Evolutionary conservation across 2,888 invertebrate genomes (phyloP), one percentile per base, ranked within the genome.

Genomic region (Oscheius sp.): DNA sequence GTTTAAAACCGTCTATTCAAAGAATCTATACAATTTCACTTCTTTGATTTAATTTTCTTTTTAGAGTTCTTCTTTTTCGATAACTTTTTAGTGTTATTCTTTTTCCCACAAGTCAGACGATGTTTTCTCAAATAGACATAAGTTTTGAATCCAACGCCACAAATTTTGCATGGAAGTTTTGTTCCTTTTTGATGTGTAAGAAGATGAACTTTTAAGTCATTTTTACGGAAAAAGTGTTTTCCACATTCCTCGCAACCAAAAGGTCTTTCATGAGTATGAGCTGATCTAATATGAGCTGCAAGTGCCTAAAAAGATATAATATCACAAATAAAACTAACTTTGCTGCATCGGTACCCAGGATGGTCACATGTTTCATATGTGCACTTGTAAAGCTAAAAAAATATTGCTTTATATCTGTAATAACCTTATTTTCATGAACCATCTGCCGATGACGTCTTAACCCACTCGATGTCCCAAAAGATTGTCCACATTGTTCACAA

Each of bases 391-490:
- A 71, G 58, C 68, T 83, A 48, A 79, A 53, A 50, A 15, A 33
- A 5, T 37, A 17, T 34, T 3, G 25, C 20, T 48, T 3, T 23
- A 4, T 23, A 25, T 17, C 4, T 23, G 25, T 23, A 23, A 20
- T 3, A 48, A 55, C 55, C 61, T 45, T 61, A 17, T 78, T 53
- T 17, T 87, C 86, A 73, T 89, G 89, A 0, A 89, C 88, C 83
- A 91, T 88, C 85, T 89, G 89, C 58, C 91, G 88, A 83, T 91
- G 91, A 23, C 90, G 89, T 12, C 91, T 89, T 25, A 91, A 89
- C 17, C 76, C 76, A 34, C 92, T 91, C 85, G 91, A 90, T 84
- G 92, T 91, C 74, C 90, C 89, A 84, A 91, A 91, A 75, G 89
- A 89, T 12, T 90, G 90, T 8, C 89, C 89, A 82, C 92, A 92